Evolutionary conservation across 2,888 invertebrate species (phyloP).

Genomic region (Plebejus melissa): DNA sequence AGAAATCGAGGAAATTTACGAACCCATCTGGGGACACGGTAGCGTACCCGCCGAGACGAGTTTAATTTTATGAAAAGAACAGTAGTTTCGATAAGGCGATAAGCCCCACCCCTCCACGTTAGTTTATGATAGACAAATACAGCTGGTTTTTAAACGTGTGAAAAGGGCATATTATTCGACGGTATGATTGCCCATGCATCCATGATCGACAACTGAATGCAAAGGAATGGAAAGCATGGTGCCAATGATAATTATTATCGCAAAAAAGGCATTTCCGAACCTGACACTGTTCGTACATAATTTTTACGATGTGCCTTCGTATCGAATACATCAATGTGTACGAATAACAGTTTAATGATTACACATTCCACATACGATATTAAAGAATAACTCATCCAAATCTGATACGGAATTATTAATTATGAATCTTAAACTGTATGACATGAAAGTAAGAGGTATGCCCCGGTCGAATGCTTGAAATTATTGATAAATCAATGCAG

Average conservation of each 20-base stretch:
- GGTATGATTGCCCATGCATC: too few relatives aligned
- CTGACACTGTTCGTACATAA: neutral
- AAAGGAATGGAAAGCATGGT: too few relatives aligned
- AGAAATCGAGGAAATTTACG: too few relatives aligned
- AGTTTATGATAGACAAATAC: too few relatives aligned
- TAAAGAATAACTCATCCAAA: conserved; percentile 59
- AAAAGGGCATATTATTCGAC: too few relatives aligned
- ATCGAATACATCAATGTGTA: conserved; percentile 23
- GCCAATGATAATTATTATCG: too few relatives aligned
- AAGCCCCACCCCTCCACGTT: too few relatives aligned
- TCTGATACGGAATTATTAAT: conserved; percentile 75
- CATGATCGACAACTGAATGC: too few relatives aligned
- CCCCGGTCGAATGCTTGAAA: conserved; percentile 69
- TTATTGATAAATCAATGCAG: conserved; percentile 78
- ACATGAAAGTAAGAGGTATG: conserved; percentile 77
- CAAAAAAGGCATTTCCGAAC: neutral
- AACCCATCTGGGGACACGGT: too few relatives aligned
- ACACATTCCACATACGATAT: conserved; percentile 39
- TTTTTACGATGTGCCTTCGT: neutral
- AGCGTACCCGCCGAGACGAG: too few relatives aligned
- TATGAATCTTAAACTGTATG: conserved; percentile 67
- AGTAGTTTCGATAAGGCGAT: neutral
- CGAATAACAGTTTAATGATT: conserved; percentile 29
- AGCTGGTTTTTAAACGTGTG: too few relatives aligned
- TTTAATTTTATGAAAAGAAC: neutral